These are phyloP conservation scores for Serrognathus titanus DNA, from an alignment of 2,888 invertebrate genomes.

Conservation along the genomic window DNA sequence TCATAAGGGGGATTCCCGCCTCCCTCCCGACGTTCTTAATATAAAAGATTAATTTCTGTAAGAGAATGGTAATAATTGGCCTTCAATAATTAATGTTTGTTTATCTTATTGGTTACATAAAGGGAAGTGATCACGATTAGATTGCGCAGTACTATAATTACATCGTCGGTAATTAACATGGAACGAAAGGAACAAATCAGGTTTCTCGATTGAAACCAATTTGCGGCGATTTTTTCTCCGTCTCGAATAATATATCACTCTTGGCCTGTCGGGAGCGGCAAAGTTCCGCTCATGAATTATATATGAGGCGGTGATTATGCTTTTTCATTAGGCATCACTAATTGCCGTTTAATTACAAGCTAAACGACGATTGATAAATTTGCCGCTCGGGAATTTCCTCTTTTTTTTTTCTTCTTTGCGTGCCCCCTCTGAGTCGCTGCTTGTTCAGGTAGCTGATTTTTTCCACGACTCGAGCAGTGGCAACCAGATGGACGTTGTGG, in stretches of 20 bases:
- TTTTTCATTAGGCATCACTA: not conserved
- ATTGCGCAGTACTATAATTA: not conserved
- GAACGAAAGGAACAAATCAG: not conserved
- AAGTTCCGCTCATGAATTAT: constrained; percentile 11
- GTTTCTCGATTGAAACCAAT: not conserved
- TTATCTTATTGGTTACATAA: no score
- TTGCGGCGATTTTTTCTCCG: not conserved
- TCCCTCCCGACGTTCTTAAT: no score
- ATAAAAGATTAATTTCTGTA: no score
- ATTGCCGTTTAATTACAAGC: not conserved
- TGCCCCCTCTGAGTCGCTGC: not conserved
- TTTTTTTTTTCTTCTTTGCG: not conserved
- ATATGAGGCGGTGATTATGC: constrained; percentile 8
- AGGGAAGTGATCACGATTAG: not conserved
- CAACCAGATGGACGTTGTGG: constrained; percentile 56
- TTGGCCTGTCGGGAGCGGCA: not conserved
- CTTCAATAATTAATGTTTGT: constrained; percentile 5
- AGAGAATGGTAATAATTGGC: no score
- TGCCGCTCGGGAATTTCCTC: not conserved
- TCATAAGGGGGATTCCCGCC: no score
- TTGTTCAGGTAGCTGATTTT: constrained; percentile 45
- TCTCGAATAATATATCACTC: not conserved
- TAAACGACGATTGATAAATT: not conserved
- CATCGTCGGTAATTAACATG: not conserved
- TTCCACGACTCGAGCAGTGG: constrained; percentile 53